Evolutionary conservation across 2,797 vertebrate genomes (phyloP), one percentile per base, ranked within the genome.

Genomic region (Malurus leucopterus): DNA sequence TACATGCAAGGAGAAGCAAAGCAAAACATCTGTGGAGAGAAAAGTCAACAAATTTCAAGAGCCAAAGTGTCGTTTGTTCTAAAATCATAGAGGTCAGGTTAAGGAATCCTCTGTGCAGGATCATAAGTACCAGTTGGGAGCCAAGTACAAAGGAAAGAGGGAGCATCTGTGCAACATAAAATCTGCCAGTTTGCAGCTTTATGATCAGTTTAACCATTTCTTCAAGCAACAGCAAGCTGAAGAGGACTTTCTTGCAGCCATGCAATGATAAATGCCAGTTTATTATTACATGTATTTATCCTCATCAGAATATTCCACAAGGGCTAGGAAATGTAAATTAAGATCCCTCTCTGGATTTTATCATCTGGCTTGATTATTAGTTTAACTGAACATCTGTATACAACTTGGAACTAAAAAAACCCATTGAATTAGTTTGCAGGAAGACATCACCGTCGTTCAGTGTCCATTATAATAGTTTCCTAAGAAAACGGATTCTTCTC

Each of bases 31-130:
- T 88, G 93, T 75, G 92, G 82, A 32, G 83, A 90, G 91, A 94
- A 94, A 97, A 96, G 95, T 96, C 95, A 97, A 97, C 97, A 96
- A 92, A 82, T 93, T 96, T 93, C 93, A 78, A 76, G 93, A 96
- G 93, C 89, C 88, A 90, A 88, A 94, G 30, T 77, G 69, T 92
- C 85, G 13, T 91, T 86, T 89, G 86, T 49, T 91, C 88, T 95
- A 73, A 95, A 91, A 96, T 86, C 88, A 23, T 27, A 53, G 91
- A 90, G 86, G 75, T 89, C 68, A 86, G 84, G 92, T 95, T 94
- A 95, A 93, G 87, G 88, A 92, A 93, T 92, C 92, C 85, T 89
- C 89, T 92, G 85, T 87, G 89, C 90, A 88, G 92, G 83, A 93
- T 51, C 44, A 26, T 81, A 64, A 95, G 86, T 75, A 89, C 80